These are phyloP conservation scores for Chrysopa pallens DNA, from an alignment of 1,140 invertebrate species.

Conservation along the genomic window DNA sequence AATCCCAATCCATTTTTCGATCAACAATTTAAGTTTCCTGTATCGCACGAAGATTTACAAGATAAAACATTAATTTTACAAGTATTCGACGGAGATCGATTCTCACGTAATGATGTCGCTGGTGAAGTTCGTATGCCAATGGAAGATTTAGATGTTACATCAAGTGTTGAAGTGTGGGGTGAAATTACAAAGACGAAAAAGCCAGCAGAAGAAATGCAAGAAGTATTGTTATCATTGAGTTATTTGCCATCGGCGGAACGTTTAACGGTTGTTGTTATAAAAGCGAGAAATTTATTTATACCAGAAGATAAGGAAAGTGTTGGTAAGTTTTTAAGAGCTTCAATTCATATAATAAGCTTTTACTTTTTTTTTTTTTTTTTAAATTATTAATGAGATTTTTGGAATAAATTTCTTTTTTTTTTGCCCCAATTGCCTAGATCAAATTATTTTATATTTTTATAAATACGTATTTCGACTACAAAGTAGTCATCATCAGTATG, in stretches of 20 bases:
- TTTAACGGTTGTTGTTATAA: constrained; percentile 63
- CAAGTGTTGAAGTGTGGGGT: constrained; percentile 59
- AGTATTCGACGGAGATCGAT: constrained; percentile 51
- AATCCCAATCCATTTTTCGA: constrained; percentile 64
- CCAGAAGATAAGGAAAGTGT: constrained; percentile 41
- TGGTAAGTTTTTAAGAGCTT: too few relatives aligned
- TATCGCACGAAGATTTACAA: constrained; percentile 57
- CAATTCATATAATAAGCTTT: too few relatives aligned
- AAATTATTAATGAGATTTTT: too few relatives aligned
- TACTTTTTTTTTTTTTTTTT: too few relatives aligned
- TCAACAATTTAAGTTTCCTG: constrained; percentile 72
- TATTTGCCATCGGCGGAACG: constrained; percentile 75
- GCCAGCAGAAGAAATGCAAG: constrained; percentile 60
- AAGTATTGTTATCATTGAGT: constrained; percentile 63
- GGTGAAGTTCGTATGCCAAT: constrained; percentile 54
- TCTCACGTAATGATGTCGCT: constrained; percentile 60
- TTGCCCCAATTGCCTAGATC: too few relatives aligned
- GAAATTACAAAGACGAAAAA: constrained; percentile 56
- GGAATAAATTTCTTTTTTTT: too few relatives aligned
- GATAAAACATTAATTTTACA: constrained; percentile 57
- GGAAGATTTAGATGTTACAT: constrained; percentile 46
- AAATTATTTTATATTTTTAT: too few relatives aligned
- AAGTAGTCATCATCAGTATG: too few relatives aligned
- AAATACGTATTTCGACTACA: too few relatives aligned
- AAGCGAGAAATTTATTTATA: constrained; percentile 64